Base-by-base conservation (phyloP, 2,888 invertebrate genomes). In the Nomada fabriciana region DNA sequence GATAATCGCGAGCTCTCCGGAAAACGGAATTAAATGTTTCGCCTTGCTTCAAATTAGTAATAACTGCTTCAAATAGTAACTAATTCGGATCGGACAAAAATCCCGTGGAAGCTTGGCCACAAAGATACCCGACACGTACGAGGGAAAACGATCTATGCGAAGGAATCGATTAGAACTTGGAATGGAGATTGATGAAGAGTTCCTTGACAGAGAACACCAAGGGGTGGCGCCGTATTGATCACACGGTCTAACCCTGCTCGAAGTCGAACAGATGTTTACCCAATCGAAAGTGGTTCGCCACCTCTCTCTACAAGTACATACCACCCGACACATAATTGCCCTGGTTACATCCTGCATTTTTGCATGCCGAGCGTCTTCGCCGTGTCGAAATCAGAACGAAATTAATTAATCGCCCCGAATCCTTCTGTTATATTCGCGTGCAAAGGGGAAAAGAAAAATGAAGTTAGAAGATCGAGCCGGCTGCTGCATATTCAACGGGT, bases 401-500 rank as follows among this genome's bases (percentile, higher is more conserved):
- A 25, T n/a, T 64, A 64, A 79, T 79, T 70, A 80, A 80, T 80
- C 52, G 52, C 13, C 11, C 47, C 52, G 42, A 15, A n/a, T 29
- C 50, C 11, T 25, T 43, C 10, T 11, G 50, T 15, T 36, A 18
- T 52, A 43, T 57, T 42, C 43, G 23, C 50, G 59, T 53, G 10
- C 10, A 53, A 7, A n/a, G 2, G n/a, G 0, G n/a, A n/a, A 20
- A 9, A 20, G 18, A 20, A n/a, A 20, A 4, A 15, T 18, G 15
- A n/a, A 15, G 47, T 47, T 47, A 13, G 47, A 13, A 42, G 15
- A 53, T 43, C 15, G 36, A n/a, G n/a, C n/a, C 3, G 13, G n/a
- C n/a, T 52, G 5, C n/a, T 79, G 25, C 79, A 79, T 79, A 79
- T 79, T 80, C 70, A 80, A 47, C 53, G 65, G 18, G 10, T n/a